Evolutionary conservation across 35 echinoderm and acorn worm genomes (phyloP).

Genomic region (Heliocidaris tuberculata): DNA sequence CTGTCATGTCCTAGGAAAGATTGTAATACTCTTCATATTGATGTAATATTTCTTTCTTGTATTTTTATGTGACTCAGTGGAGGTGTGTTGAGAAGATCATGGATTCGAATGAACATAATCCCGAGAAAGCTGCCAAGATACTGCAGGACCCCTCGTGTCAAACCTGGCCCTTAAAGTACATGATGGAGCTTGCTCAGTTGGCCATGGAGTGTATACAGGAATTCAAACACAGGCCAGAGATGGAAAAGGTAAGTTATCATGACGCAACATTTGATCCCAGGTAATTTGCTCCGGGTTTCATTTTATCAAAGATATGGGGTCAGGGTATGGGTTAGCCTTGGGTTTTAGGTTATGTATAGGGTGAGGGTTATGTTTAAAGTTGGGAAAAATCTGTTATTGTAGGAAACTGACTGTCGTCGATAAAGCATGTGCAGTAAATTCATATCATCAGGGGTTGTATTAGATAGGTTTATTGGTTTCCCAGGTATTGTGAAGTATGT

Average conservation of each 20-base stretch:
- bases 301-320: not conserved
- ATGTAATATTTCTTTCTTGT: not conserved
- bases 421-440: too few relatives aligned
- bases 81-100: not conserved
- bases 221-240: conserved; percentile 65
- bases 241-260: conserved; percentile 47
- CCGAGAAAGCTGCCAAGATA: not conserved
- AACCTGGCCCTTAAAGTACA: conserved; percentile 65
- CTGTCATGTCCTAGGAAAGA: not conserved
- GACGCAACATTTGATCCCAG: not conserved
- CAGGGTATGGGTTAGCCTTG: too few relatives aligned
- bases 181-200: conserved; percentile 37
- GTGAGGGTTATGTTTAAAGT: too few relatives aligned
- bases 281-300: not conserved
- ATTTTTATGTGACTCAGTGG: not conserved
- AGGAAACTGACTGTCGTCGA: too few relatives aligned
- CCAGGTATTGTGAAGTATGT: too few relatives aligned
- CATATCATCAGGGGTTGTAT: too few relatives aligned
- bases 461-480: too few relatives aligned
- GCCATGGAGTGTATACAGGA: conserved; percentile 51
- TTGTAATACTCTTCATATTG: not conserved
- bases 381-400: too few relatives aligned
- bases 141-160: conserved; percentile 61
- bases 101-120: not conserved
- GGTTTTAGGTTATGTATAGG: too few relatives aligned